Percentiles rank a stretch among this genome's conserved stretches.
Evolutionary conservation across 2,797 vertebrate species (phyloP).

Genomic region (Nannoperca obscura): DNA sequence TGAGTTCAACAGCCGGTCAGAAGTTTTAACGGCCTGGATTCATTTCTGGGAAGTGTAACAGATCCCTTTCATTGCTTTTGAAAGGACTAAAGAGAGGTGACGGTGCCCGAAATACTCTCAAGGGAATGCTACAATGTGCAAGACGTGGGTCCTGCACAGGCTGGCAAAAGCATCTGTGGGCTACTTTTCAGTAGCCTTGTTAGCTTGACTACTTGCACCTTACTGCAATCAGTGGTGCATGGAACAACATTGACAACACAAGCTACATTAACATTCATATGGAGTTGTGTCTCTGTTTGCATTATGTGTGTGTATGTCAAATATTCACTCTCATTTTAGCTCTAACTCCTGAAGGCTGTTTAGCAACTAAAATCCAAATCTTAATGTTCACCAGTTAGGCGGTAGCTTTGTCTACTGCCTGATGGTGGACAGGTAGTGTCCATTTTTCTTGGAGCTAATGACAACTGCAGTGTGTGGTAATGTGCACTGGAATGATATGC

Average conservation of each 20-base stretch:
- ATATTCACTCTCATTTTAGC: too few relatives aligned
- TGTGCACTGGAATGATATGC: conserved; percentile 47
- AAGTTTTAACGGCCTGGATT: conserved; percentile 1
- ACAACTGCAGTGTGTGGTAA: conserved; percentile 28
- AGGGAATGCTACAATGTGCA: neutral
- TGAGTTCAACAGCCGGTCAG: conserved; percentile 5
- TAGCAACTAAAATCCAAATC: too few relatives aligned
- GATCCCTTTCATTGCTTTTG: neutral
- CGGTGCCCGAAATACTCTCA: conserved; percentile 5
- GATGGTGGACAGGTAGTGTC: neutral
- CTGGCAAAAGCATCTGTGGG: conserved; percentile 1
- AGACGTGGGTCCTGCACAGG: neutral
- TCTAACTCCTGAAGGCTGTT: too few relatives aligned
- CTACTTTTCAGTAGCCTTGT: neutral
- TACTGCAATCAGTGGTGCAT: neutral
- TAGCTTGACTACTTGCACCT: neutral
- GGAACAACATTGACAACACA: neutral
- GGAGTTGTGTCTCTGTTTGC: neutral
- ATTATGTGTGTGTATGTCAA: neutral
- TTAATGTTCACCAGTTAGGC: neutral
- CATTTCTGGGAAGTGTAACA: conserved; percentile 5
- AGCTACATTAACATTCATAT: neutral
- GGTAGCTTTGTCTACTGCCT: neutral
- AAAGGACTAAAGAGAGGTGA: neutral
- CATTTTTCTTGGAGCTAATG: conserved; percentile 29